Evolutionary conservation across 2,888 invertebrate species (phyloP).

Genomic region (Tipula confusa): DNA sequence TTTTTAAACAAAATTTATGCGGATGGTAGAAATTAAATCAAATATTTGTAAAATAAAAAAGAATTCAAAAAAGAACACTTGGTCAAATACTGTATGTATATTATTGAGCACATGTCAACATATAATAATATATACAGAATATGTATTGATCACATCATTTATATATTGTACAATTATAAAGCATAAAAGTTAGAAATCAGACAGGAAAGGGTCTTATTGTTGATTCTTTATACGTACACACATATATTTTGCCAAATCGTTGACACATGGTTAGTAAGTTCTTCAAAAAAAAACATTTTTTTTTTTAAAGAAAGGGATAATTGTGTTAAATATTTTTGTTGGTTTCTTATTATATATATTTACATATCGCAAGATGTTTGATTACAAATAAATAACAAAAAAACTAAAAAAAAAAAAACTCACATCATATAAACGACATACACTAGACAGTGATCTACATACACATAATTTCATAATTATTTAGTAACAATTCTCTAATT

Average conservation of each 20-base stretch:
- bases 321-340: neutral
- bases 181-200: slow-evolving; percentile 12
- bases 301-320: slow-evolving; percentile 21
- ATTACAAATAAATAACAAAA: too few species aligned
- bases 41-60: slow-evolving; percentile 7
- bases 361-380: slow-evolving; percentile 25
- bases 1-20: neutral
- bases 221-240: neutral
- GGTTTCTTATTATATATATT: neutral
- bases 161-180: neutral
- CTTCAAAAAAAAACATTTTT: neutral
- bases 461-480: neutral
- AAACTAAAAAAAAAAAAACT: neutral
- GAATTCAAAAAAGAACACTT: slow-evolving; percentile 1
- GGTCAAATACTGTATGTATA: neutral
- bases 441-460: neutral
- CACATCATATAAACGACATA: neutral
- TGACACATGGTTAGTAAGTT: neutral
- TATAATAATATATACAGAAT: neutral
- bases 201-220: slow-evolving; percentile 16
- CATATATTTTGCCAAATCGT: slow-evolving; percentile 15
- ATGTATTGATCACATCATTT: neutral
- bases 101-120: slow-evolving; percentile 9
- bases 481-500: neutral
- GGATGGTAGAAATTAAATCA: neutral